Percentiles rank a stretch among this genome's conserved stretches.
phyloP scores from a whole-genome alignment of 2,888 invertebrate species.

The Polylopha cassiicola region DNA sequence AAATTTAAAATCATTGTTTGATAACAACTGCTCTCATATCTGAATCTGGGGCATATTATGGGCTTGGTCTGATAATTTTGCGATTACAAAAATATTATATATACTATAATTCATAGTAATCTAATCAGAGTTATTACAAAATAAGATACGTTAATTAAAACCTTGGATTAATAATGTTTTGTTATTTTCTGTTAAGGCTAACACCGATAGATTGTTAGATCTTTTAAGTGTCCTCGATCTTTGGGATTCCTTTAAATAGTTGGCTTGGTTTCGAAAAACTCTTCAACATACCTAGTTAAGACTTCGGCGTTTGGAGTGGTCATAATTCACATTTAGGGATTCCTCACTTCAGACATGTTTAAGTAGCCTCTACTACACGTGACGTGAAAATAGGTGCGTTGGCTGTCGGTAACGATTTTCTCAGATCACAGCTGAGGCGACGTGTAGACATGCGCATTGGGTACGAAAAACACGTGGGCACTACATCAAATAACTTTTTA shows the following conservation, averaged over 20 bases:
- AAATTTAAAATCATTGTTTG: not conserved
- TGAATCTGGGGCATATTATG: conserved; percentile 36
- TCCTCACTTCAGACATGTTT: no score
- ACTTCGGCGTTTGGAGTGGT: no score
- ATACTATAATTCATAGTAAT: no score
- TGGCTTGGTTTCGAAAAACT: no score
- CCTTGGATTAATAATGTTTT: no score
- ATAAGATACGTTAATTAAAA: no score
- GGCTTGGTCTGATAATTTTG: conserved; percentile 32
- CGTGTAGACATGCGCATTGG: conserved; percentile 60
- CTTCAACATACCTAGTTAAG: no score
- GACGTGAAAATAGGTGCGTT: conserved; percentile 44
- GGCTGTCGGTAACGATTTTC: conserved; percentile 67
- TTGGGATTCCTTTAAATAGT: no score
- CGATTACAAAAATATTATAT: conserved; percentile 23
- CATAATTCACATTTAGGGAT: no score
- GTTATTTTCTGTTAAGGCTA: no score
- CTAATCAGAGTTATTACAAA: conserved; percentile 27
- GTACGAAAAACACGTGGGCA: conserved; percentile 53
- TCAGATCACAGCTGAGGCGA: conserved; percentile 62
- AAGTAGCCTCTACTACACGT: conserved; percentile 49
- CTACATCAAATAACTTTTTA: conserved; percentile 15
- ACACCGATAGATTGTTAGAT: no score
- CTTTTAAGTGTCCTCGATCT: no score
- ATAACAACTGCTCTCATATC: conserved; percentile 6